Evolutionary conservation across 2,888 invertebrate species (phyloP), one percentile per base, ranked within the genome.

Genomic region (Hemistola chrysoprasaria): DNA sequence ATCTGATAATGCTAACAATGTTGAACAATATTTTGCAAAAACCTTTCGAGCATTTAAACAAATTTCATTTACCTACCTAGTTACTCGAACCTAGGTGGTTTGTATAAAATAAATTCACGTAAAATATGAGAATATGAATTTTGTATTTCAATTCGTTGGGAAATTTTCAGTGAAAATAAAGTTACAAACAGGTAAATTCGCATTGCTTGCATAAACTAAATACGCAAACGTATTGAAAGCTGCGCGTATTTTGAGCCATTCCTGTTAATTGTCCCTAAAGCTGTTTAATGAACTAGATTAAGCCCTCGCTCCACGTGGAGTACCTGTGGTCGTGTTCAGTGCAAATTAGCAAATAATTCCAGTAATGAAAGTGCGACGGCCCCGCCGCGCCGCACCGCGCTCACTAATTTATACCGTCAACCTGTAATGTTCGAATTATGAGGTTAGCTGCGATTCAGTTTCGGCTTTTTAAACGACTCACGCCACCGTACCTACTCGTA

Each of bases 261-360:
- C 61, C 57, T 65, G 71, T 68, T 78, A 77, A 81, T 78, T 76
- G 71, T 73, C 63, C 69, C 64, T 71, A 68, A 71, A 73, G 60
- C 68, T 47, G 62, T 65, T 66, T 78, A 78, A 82, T 76, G 72
- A 74, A 78, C 71, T 71, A 71, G 72, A 78, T 80, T 78, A 79
- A 63, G 65, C 65, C 64, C 59, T 53, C 53, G 48, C 60, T 67
- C 65, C 72, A 71, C 68, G 64, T 67, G 56, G 59, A 66, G 67
- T 71, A 60, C 63, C 59, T 62, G 68, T 58, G 69, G 72, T 62
- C 65, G 68, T 70, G 73, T 72, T 71, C 65, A 56, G 65, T 66
- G 67, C 72, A 78, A 85, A 83, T 83, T 79, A 79, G 72, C 79
- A 70, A 81, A 82, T 82, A 75, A 83, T 84, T 80, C 69, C 59